These are phyloP conservation scores for Solenodon paradoxus DNA, from an alignment of 2,113 vertebrate species.

Conservation along the genomic window DNA sequence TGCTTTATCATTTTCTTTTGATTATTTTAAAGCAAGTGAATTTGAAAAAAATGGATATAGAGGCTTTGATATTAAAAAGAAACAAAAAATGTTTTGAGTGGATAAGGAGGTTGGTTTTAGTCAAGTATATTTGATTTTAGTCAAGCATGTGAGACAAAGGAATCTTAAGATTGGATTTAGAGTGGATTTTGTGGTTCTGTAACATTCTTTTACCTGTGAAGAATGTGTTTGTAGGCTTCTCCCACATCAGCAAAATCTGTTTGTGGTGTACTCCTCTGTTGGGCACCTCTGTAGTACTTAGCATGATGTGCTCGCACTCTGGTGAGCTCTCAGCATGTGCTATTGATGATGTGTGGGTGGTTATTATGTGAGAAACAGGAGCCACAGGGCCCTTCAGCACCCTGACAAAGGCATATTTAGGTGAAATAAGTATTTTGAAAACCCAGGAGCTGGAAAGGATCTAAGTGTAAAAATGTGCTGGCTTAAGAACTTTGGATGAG, in stretches of 20 bases:
- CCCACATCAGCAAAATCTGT: not conserved
- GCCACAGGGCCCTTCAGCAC: not conserved
- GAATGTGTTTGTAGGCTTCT: not conserved
- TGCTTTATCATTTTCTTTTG: conserved; percentile 27
- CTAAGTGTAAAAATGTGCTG: not conserved
- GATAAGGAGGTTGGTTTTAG: not conserved
- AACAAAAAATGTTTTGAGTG: conserved; percentile 1
- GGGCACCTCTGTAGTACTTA: not conserved
- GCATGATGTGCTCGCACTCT: not conserved
- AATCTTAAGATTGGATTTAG: not conserved
- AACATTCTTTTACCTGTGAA: not conserved
- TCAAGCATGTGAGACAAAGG: not conserved
- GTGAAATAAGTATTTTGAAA: not conserved
- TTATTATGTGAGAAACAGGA: not conserved
- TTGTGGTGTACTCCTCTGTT: not conserved
- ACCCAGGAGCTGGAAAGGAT: not conserved
- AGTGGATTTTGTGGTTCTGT: not conserved
- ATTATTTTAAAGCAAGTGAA: conserved; percentile 21
- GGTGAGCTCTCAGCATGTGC: not conserved
- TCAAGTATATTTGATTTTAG: conserved; percentile 48
- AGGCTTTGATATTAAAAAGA: not conserved
- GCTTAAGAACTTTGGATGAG: not conserved
- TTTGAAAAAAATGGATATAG: not conserved
- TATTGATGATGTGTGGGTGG: not conserved
- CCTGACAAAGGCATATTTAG: not conserved